Conservation (phyloP, 2,797 vertebrate species). For the Protonibea diacanthus region DNA sequence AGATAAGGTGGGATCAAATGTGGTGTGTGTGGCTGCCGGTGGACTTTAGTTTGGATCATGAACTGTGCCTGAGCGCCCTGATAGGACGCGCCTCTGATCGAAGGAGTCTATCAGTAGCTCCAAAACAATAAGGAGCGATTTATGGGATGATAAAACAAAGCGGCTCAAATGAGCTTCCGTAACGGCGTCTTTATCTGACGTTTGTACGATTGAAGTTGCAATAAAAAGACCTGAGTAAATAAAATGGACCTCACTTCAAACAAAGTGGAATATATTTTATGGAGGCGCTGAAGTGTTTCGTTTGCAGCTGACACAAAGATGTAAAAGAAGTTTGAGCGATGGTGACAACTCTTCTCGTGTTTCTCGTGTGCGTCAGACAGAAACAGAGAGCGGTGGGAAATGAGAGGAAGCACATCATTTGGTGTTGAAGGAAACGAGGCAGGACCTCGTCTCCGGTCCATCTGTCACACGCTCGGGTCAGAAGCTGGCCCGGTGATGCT, state of each 20-base stretch:
- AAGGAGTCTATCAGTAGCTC: slow-evolving; percentile 5
- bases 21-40: slow-evolving; percentile 11
- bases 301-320: neutral
- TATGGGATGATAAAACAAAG: slow-evolving; percentile 17
- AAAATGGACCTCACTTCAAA: neutral
- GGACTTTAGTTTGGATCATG: slow-evolving; percentile 54
- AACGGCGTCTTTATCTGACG: too few relatives aligned
- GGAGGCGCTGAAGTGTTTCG: neutral
- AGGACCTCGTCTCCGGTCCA: too few relatives aligned
- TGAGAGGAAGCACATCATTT: neutral
- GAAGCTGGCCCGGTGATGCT: neutral
- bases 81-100: slow-evolving; percentile 20
- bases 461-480: neutral
- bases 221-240: too few relatives aligned
- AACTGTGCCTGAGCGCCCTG: slow-evolving; percentile 24
- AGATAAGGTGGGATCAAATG: slow-evolving; percentile 50
- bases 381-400: neutral
- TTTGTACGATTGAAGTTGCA: too few relatives aligned
- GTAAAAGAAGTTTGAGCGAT: neutral
- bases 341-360: neutral
- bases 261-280: slow-evolving; percentile 11
- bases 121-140: slow-evolving; percentile 17
- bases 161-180: slow-evolving; percentile 9
- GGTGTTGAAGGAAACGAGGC: neutral
- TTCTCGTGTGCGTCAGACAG: neutral